Evolutionary conservation across 2,113 vertebrate genomes (phyloP).

Genomic region (Anser cygnoides): DNA sequence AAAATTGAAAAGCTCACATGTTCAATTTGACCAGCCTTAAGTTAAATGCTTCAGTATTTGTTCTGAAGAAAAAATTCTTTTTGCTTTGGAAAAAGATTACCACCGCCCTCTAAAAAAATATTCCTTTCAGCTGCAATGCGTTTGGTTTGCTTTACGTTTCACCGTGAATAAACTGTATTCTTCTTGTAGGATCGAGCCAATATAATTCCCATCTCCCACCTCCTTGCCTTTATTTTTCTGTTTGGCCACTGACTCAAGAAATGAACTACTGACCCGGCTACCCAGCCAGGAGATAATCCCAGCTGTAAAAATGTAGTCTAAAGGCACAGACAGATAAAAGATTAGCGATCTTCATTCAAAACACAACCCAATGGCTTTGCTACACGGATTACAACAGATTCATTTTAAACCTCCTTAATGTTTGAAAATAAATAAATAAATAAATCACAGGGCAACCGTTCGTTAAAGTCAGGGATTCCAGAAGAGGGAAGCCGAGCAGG

Average conservation of each 20-base stretch:
- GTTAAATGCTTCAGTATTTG: not conserved
- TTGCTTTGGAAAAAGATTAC: not conserved
- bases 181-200: not conserved
- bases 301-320: constrained; percentile 9
- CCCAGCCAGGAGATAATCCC: constrained; percentile 14
- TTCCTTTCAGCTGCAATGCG: not conserved
- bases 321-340: constrained; percentile 28
- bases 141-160: not conserved
- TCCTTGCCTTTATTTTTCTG: not conserved
- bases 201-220: not conserved
- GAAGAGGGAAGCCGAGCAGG: not conserved
- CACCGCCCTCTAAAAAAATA: not conserved
- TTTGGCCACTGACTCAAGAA: not conserved
- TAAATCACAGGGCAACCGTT: not conserved
- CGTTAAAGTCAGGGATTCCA: not conserved
- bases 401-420: constrained; percentile 25
- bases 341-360: constrained; percentile 36
- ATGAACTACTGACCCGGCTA: not conserved
- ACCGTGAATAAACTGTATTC: not conserved
- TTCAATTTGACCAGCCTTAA: not conserved
- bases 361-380: constrained; percentile 18
- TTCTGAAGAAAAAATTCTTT: not conserved
- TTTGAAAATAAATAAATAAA: not conserved
- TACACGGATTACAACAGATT: constrained; percentile 10
- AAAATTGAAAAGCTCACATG: not conserved